A percentile compares a stretch with the other conserved stretches of the same genome.
These are phyloP conservation scores for Tokudaia muenninki DNA, from an alignment of 2,797 vertebrate species.

Conservation along the genomic window DNA sequence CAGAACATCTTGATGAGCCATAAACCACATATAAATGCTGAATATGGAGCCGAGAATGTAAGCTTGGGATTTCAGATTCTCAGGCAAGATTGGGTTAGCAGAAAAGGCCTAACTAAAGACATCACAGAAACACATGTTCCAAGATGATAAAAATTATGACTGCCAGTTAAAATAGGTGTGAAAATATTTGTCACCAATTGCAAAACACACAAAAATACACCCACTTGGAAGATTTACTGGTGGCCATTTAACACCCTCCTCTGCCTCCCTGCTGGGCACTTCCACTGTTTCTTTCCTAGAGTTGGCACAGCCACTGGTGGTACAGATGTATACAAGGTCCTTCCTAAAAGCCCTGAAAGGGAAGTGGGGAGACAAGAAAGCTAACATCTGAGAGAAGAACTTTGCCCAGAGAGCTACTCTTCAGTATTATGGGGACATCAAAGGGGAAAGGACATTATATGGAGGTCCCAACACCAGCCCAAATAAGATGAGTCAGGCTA, in stretches of 20 bases:
- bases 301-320: neutral
- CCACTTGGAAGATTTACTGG: neutral
- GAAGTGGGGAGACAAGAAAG: neutral
- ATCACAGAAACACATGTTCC: constrained; percentile 16
- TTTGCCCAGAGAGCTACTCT: neutral
- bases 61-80: neutral
- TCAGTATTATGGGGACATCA: neutral
- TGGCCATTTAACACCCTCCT: neutral
- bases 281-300: neutral
- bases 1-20: neutral
- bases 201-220: constrained; percentile 53
- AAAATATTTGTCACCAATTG: constrained; percentile 4
- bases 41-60: neutral
- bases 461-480: neutral
- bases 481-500: neutral
- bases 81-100: neutral
- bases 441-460: neutral
- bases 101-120: constrained; percentile 29
- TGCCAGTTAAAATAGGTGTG: constrained; percentile 42
- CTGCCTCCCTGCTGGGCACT: neutral
- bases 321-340: neutral
- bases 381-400: neutral
- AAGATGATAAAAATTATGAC: constrained; percentile 35
- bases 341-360: neutral
- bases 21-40: neutral